phyloP scores from a whole-genome alignment of 2,113 vertebrate genomes.

The Dicrurus megarhynchus region DNA sequence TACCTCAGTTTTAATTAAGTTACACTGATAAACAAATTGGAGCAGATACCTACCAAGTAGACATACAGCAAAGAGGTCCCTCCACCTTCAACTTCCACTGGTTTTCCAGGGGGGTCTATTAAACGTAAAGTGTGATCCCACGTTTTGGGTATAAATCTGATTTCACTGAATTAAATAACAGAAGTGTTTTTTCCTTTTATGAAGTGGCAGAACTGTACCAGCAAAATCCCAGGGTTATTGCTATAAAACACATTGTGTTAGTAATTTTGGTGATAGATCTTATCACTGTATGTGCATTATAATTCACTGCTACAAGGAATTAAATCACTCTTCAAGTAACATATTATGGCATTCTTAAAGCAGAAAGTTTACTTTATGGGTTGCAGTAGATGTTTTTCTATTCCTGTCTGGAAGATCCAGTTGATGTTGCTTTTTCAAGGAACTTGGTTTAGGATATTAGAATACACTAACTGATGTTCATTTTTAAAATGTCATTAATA shows the following conservation, averaged over 20 bases:
- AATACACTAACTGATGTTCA: not conserved
- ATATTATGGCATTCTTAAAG: not conserved
- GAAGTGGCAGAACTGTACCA: not conserved
- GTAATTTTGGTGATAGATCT: not conserved
- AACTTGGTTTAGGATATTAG: not conserved
- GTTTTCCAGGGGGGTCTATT: not conserved
- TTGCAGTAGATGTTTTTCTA: not conserved
- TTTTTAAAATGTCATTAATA: not conserved
- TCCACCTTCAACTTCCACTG: not conserved
- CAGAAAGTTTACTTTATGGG: not conserved
- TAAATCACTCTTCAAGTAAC: not conserved
- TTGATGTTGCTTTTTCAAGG: not conserved
- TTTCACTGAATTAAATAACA: not conserved
- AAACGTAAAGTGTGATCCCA: not conserved
- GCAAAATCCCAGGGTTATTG: not conserved
- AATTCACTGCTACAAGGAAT: not conserved
- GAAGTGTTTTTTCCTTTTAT: not conserved
- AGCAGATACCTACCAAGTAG: not conserved
- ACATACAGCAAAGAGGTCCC: accelerated
- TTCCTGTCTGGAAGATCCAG: not conserved
- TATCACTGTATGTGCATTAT: not conserved
- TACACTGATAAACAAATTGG: not conserved
- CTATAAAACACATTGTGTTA: not conserved
- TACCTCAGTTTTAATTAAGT: not conserved
- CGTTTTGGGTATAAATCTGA: not conserved